These are phyloP conservation scores for Chymomyza costata DNA, from an alignment of 1,140 invertebrate genomes.

Conservation along the genomic window DNA sequence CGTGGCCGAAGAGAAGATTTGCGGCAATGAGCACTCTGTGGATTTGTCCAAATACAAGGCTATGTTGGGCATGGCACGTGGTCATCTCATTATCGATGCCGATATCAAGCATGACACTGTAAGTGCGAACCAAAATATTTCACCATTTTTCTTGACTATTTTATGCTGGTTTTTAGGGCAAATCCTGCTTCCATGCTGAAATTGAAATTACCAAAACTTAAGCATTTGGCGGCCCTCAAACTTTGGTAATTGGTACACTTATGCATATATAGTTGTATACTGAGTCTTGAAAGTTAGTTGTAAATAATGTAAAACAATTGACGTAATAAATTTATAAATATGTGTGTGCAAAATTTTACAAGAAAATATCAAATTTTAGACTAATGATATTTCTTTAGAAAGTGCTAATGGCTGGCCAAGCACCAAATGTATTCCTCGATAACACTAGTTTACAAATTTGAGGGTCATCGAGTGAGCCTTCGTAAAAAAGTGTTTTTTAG, in stretches of 20 bases:
- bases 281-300: slow-evolving; percentile 57
- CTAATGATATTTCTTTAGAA: too few species aligned
- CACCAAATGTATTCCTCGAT: too few species aligned
- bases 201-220: slow-evolving; percentile 64
- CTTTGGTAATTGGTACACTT: not conserved
- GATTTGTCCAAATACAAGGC: slow-evolving; percentile 69
- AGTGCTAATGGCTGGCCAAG: too few species aligned
- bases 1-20: slow-evolving; percentile 66
- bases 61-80: slow-evolving; percentile 63
- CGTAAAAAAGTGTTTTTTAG: too few species aligned
- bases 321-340: slow-evolving; percentile 44
- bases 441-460: too few species aligned
- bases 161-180: slow-evolving; percentile 42
- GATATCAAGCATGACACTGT: slow-evolving; percentile 71
- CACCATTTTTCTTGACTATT: not conserved
- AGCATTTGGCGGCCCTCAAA: too few species aligned
- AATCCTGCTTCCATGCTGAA: slow-evolving; percentile 67
- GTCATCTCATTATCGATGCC: slow-evolving; percentile 57
- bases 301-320: slow-evolving; percentile 16
- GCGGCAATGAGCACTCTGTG: slow-evolving; percentile 55
- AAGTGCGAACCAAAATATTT: slow-evolving; percentile 9
- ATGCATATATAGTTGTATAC: slow-evolving; percentile 27
- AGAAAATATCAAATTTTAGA: too few species aligned
- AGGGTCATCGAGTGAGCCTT: too few species aligned
- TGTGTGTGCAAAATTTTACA: slow-evolving; percentile 33